Conservation (phyloP, 2,113 vertebrate genomes). For the Ageneiosus marmoratus region DNA sequence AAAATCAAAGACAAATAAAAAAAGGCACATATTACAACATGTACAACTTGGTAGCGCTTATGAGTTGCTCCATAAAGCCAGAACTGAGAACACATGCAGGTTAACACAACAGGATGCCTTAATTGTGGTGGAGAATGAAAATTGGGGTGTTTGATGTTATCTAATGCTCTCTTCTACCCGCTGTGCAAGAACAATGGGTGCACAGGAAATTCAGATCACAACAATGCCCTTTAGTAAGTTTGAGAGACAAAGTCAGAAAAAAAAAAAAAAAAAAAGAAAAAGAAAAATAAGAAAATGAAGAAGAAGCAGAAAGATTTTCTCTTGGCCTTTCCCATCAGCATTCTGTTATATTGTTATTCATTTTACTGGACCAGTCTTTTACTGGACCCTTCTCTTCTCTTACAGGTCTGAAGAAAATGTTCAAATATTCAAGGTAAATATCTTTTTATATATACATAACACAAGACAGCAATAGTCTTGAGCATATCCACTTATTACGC, state of each 20-base stretch:
- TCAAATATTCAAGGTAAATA: neutral
- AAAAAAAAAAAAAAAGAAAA: constrained; percentile 13
- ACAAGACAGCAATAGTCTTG: neutral
- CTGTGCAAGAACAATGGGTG: constrained; percentile 39
- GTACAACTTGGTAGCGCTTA: neutral
- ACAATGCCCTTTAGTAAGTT: constrained; percentile 18
- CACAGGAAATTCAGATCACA: constrained; percentile 49
- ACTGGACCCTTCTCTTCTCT: neutral
- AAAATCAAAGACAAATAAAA: constrained; percentile 15
- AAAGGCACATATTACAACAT: neutral
- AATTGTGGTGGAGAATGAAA: constrained; percentile 22
- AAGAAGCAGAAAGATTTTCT: neutral
- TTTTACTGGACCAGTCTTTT: neutral
- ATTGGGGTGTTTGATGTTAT: constrained; percentile 38
- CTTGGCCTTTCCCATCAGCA: neutral
- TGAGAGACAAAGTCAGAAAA: constrained; percentile 11
- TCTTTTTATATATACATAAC: neutral
- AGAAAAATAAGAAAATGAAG: neutral
- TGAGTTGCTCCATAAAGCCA: neutral
- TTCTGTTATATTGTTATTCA: neutral
- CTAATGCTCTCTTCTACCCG: constrained; percentile 42
- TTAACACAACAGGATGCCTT: constrained; percentile 24
- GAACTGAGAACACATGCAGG: neutral
- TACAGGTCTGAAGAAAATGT: neutral
- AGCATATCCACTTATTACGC: neutral